Base-by-base conservation (phyloP, 2,888 invertebrate species). In the Rotaria macrura region DNA sequence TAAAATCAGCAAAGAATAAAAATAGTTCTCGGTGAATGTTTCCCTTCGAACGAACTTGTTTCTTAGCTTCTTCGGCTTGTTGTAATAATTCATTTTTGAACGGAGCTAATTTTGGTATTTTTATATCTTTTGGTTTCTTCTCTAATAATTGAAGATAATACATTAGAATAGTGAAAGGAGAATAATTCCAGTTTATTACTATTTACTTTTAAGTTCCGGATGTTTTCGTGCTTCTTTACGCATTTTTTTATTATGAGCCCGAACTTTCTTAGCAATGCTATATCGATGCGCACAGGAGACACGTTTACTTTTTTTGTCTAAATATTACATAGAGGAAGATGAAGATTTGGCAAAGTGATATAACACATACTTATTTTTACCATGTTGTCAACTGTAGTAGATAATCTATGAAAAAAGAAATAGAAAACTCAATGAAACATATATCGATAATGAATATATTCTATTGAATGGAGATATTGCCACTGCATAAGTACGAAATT, bases 91-190 rank as follows among this genome's bases (percentile, higher is more conserved):
- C 72, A 20, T 38, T 29, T 72, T 72, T 72, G 38, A 72, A 72
- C 20, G 72, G 72, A 38, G 72, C 72, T 72, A 38, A 72, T n/a
- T 72, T 72, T 72, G 72, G 72, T 72, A 72, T 72, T 72, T 72
- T 72, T 20, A 72, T 38, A 72, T 72, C 72, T 72, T 72, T 72
- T 38, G 38, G 4, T 38, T 23, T 34, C 38, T 72, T 72, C 38
- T 72, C 72, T 72, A 72, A 7, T 17, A 25, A 25, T 52, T 52
- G 0, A 57, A n/a, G n/a, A n/a, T 29, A 29, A 10, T n/a, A n/a
- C 6, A 10, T 57, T 25, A 57, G n/a, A 23, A n/a, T 7, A 29
- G 14, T 6, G 9, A 29, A 57, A 57, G 7, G 7, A 12, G n/a
- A 57, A n/a, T 9, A n/a, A 12, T 55, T n/a, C n/a, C n/a, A n/a